Evolutionary conservation across 2,113 vertebrate genomes (phyloP).

Genomic region (Heloderma charlesbogerti): DNA sequence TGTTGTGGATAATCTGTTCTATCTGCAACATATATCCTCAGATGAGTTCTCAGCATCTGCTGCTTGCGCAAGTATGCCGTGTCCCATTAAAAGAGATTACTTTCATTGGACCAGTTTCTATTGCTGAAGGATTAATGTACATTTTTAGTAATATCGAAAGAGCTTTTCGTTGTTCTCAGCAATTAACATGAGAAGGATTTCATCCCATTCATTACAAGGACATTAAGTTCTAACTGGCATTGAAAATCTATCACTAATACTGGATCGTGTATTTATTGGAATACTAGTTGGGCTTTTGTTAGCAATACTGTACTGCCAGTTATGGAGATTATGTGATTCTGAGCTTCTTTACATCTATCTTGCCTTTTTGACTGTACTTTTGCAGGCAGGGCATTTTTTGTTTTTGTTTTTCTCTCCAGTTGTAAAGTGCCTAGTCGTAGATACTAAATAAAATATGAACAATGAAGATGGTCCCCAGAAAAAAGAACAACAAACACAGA

Average conservation of each 20-base stretch:
- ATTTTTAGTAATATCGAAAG: background rate
- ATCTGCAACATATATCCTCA: background rate
- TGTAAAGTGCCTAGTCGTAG: background rate
- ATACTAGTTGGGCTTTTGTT: background rate
- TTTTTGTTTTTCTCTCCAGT: background rate
- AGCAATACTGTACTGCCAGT: background rate
- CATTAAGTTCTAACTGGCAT: background rate
- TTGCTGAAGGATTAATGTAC: background rate
- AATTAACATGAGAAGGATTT: background rate
- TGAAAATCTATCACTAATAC: background rate
- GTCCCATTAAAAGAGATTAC: slow-evolving; percentile 6
- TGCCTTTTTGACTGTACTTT: background rate
- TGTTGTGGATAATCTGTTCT: background rate
- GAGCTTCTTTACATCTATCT: background rate
- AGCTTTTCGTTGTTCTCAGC: background rate
- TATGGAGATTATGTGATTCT: background rate
- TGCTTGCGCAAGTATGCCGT: background rate
- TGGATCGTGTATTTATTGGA: background rate
- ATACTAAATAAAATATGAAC: background rate
- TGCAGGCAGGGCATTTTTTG: background rate
- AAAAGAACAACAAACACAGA: background rate
- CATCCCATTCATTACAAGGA: background rate
- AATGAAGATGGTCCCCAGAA: background rate
- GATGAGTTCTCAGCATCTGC: background rate
- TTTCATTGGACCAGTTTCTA: background rate